Evolutionary conservation across 2,888 invertebrate genomes (phyloP).

Genomic region (Lomographa bimaculata): DNA sequence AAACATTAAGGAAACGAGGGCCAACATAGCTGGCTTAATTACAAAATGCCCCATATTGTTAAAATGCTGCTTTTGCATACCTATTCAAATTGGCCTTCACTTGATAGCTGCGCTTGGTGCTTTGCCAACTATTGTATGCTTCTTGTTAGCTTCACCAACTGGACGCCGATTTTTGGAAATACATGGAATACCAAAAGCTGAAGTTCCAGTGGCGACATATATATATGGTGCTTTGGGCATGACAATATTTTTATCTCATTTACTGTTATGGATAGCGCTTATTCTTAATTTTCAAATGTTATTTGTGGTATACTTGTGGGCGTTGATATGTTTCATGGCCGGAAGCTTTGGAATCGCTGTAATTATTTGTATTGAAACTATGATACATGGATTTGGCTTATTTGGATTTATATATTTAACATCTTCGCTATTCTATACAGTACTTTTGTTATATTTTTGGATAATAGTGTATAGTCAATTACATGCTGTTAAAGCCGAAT

Average conservation of each 20-base stretch:
- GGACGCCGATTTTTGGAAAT: conserved; percentile 27
- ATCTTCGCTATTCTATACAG: conserved; percentile 27
- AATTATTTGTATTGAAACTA: conserved; percentile 33
- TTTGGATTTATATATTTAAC: conserved; percentile 36
- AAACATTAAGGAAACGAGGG: no score
- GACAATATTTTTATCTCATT: conserved; percentile 34
- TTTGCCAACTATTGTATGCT: conserved; percentile 38
- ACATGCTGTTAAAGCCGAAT: conserved; percentile 30
- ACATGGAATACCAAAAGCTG: conserved; percentile 34
- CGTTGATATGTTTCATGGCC: conserved; percentile 36
- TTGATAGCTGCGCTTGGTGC: conserved; percentile 42
- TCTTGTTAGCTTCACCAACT: conserved; percentile 30
- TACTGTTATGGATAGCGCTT: conserved; percentile 34
- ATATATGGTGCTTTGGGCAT: conserved; percentile 34
- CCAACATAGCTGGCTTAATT: no score
- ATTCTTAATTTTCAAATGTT: conserved; percentile 24
- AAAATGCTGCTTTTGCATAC: conserved; percentile 38
- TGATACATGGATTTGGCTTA: conserved; percentile 20
- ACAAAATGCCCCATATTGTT: no score
- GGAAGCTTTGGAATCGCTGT: conserved; percentile 31
- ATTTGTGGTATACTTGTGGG: conserved; percentile 34
- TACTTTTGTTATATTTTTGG: conserved; percentile 45
- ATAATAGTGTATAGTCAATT: conserved; percentile 42
- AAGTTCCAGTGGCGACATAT: conserved; percentile 26
- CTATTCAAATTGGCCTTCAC: conserved; percentile 33